These are phyloP conservation scores for Agrotis segetum DNA, from an alignment of 2,888 invertebrate genomes.

Conservation along the genomic window DNA sequence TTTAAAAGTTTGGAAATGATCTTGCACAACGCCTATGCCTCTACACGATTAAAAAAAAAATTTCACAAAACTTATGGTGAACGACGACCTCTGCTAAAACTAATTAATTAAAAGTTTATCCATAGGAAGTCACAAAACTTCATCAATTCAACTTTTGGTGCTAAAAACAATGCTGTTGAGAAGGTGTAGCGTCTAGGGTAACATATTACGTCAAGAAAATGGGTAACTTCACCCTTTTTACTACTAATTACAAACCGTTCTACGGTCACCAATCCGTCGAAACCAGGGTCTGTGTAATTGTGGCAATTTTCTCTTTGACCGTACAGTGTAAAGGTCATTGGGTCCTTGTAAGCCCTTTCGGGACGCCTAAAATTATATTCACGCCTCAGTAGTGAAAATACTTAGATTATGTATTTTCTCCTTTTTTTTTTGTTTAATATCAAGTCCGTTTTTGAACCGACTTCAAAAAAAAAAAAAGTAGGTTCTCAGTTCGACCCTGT, in stretches of 20 bases:
- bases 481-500: no score
- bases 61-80: no score
- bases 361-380: neutral
- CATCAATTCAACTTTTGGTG: no score
- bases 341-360: slow-evolving; percentile 2
- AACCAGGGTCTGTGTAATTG: slow-evolving; percentile 37
- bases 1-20: no score
- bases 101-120: no score
- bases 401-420: neutral
- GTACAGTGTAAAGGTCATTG: slow-evolving; percentile 18
- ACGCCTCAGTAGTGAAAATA: neutral
- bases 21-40: no score
- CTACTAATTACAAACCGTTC: slow-evolving; percentile 29
- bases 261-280: slow-evolving; percentile 25
- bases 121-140: no score
- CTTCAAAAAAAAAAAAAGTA: no score
- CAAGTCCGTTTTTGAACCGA: slow-evolving; percentile 16
- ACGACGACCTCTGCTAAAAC: no score
- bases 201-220: slow-evolving; percentile 10
- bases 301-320: slow-evolving; percentile 46
- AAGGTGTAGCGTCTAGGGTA: neutral
- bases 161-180: neutral
- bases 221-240: slow-evolving; percentile 4
- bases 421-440: neutral
- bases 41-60: no score